These are phyloP conservation scores for Hypocryptadius cinnamomeus DNA, from an alignment of 2,113 vertebrate species.

Conservation along the genomic window DNA sequence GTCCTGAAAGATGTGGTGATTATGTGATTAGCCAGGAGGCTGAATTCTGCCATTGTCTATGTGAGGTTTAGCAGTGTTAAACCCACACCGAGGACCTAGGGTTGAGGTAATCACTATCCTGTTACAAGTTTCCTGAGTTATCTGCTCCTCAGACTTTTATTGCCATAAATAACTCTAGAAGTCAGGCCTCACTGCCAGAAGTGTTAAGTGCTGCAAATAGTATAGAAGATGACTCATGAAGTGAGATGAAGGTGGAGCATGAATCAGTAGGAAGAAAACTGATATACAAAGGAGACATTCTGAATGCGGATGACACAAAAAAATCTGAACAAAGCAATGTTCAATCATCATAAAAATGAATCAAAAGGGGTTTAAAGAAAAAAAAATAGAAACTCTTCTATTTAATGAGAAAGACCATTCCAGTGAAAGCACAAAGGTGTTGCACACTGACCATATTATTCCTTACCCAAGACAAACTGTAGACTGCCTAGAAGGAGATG, in stretches of 20 bases:
- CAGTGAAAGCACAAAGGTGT: background rate
- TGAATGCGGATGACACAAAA: background rate
- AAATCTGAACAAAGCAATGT: constrained; percentile 1
- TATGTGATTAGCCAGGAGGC: background rate
- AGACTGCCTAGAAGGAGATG: background rate
- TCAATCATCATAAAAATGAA: constrained; percentile 13
- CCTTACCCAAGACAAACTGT: background rate
- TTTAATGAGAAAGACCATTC: background rate
- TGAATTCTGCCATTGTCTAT: background rate
- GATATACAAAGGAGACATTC: background rate
- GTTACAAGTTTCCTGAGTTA: background rate
- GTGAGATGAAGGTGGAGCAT: constrained; percentile 32
- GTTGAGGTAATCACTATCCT: background rate
- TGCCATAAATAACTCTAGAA: constrained; percentile 36
- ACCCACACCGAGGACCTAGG: background rate
- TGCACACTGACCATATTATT: background rate
- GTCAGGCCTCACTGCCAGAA: background rate
- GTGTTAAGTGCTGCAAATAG: constrained; percentile 46
- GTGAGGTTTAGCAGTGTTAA: background rate
- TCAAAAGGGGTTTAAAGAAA: background rate
- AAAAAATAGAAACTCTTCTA: background rate
- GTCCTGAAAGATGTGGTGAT: background rate
- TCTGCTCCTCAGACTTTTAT: constrained; percentile 1
- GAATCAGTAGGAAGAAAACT: constrained; percentile 41
- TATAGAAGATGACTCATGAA: constrained; percentile 41